These are phyloP conservation scores for Epinephelus coioides DNA, from an alignment of 2,797 vertebrate species.

Conservation along the genomic window DNA sequence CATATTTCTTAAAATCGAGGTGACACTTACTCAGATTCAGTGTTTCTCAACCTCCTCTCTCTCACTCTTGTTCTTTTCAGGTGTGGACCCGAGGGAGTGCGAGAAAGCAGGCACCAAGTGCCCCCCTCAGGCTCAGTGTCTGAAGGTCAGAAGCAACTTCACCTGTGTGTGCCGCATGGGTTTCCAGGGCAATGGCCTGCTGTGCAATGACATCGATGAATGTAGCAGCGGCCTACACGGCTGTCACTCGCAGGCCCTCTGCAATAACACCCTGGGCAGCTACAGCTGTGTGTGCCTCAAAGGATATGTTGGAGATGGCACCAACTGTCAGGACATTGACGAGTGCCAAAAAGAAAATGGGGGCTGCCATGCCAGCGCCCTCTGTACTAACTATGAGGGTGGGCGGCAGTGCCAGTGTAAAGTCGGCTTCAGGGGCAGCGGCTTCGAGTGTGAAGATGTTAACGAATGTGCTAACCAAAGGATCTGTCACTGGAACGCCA, in stretches of 20 bases:
- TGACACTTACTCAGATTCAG: not conserved
- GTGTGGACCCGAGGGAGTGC: conserved; percentile 75
- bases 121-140: conserved; percentile 81
- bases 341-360: conserved; percentile 86
- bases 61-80: conserved; percentile 48
- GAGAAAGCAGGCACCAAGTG: conserved; percentile 77
- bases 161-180: conserved; percentile 83
- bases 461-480: conserved; percentile 80
- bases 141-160: conserved; percentile 71
- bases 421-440: conserved; percentile 84
- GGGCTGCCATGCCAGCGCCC: conserved; percentile 81
- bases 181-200: conserved; percentile 82
- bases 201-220: conserved; percentile 86
- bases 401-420: conserved; percentile 82
- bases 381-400: conserved; percentile 85
- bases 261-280: conserved; percentile 85
- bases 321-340: conserved; percentile 84
- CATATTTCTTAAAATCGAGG: not conserved
- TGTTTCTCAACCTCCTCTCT: conserved; percentile 11
- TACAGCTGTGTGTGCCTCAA: conserved; percentile 82
- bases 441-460: conserved; percentile 82
- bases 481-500: conserved; percentile 90
- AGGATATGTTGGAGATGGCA: conserved; percentile 86
- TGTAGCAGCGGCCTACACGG: conserved; percentile 78
- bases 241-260: conserved; percentile 81